phyloP scores from a whole-genome alignment of 2,888 invertebrate species.

The Macropis europaea region DNA sequence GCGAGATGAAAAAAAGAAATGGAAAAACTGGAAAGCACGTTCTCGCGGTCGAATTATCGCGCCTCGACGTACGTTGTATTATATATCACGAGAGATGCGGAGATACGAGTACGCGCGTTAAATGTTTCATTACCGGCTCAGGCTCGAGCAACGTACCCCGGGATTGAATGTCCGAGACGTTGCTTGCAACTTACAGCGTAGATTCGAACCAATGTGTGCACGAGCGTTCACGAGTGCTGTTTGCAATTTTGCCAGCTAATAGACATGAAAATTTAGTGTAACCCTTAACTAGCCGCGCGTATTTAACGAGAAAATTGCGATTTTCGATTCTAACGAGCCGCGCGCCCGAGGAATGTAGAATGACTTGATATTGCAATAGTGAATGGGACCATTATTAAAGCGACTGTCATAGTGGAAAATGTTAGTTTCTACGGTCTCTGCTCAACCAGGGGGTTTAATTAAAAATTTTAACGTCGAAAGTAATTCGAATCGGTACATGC shows the following conservation, averaged over 20 bases:
- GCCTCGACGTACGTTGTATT: conserved; percentile 33
- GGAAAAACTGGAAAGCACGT: background rate
- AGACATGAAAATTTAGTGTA: conserved; percentile 18
- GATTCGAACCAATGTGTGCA: background rate
- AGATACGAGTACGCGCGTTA: conserved; percentile 44
- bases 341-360: background rate
- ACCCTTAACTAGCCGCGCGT: conserved; percentile 20
- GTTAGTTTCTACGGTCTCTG: too few relatives aligned
- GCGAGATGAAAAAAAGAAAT: background rate
- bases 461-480: too few relatives aligned
- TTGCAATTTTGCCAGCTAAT: background rate
- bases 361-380: background rate
- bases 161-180: conserved; percentile 33
- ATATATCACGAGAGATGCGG: conserved; percentile 38
- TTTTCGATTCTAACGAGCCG: conserved; percentile 26
- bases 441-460: too few relatives aligned
- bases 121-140: conserved; percentile 29
- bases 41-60: conserved; percentile 41
- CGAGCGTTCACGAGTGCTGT: background rate
- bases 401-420: too few relatives aligned
- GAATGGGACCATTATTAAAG: background rate
- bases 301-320: conserved; percentile 26
- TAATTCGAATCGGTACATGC: too few relatives aligned
- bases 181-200: conserved; percentile 20
- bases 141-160: conserved; percentile 6